A percentile compares a stretch with the other conserved stretches of the same genome.
Conservation (phyloP, 2,888 invertebrate species). For the Athrips mouffetella region DNA sequence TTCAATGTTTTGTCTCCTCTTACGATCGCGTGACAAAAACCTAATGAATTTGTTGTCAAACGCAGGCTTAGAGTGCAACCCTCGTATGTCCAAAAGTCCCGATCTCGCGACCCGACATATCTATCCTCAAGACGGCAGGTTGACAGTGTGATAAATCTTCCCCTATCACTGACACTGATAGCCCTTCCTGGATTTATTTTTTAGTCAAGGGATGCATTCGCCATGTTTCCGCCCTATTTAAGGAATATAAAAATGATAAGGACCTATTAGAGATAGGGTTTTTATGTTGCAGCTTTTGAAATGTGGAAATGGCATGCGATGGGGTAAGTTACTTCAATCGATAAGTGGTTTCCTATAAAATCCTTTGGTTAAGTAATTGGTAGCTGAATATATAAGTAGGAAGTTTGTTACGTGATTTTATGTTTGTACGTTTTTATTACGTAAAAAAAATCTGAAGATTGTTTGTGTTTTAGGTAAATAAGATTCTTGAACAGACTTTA, state of each 20-base stretch:
- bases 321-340: conserved; percentile 34
- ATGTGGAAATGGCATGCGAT: conserved; percentile 53
- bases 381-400: neutral
- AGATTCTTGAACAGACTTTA: too few relatives aligned
- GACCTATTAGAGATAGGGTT: conserved; percentile 50
- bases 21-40: neutral
- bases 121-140: conserved; percentile 31
- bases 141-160: conserved; percentile 51
- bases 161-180: conserved; percentile 40
- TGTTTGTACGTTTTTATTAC: neutral
- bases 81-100: conserved; percentile 13
- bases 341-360: conserved; percentile 31
- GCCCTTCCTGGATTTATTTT: conserved; percentile 43
- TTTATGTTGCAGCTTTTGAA: conserved; percentile 42
- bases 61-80: neutral
- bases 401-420: neutral
- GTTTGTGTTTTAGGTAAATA: too few relatives aligned
- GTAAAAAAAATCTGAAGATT: too few relatives aligned
- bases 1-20: too few relatives aligned
- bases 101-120: conserved; percentile 17
- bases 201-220: conserved; percentile 54
- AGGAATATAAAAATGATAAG: conserved; percentile 71
- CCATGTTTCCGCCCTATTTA: conserved; percentile 49
- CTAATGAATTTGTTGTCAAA: conserved; percentile 1
- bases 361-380: conserved; percentile 41